Conservation (phyloP, 2,888 invertebrate genomes). For the Microchrysa polita region DNA sequence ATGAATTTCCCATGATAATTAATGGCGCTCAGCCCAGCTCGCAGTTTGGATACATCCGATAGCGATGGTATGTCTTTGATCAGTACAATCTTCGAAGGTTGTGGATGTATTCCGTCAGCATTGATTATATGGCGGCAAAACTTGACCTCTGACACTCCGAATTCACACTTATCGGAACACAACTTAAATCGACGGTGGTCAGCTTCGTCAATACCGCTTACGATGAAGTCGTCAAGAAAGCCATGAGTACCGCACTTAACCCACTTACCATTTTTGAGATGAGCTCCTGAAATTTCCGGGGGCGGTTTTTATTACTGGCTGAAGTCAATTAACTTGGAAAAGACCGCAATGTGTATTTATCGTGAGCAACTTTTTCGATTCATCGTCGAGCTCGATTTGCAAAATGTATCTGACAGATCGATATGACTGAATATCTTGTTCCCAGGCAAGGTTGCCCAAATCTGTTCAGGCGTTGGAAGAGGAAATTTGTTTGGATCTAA, state of each 20-base stretch:
- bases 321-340: background rate
- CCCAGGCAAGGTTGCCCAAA: background rate
- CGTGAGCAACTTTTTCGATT: background rate
- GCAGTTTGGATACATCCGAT: conserved; percentile 6
- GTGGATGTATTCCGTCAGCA: conserved; percentile 13
- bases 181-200: conserved; percentile 12
- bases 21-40: conserved; percentile 28
- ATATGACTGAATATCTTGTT: background rate
- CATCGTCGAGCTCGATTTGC: background rate
- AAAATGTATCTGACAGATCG: conserved; percentile 12
- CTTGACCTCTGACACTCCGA: conserved; percentile 19
- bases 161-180: conserved; percentile 25
- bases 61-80: conserved; percentile 26
- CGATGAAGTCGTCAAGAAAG: background rate
- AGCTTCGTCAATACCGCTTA: background rate
- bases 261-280: conserved; percentile 27
- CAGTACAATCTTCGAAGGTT: conserved; percentile 9
- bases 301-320: conserved; percentile 35
- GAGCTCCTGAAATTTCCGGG: conserved; percentile 20
- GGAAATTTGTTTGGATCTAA: conserved; percentile 10
- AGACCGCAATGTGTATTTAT: conserved; percentile 6
- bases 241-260: background rate
- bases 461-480: conserved; percentile 14
- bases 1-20: conserved; percentile 30
- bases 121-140: conserved; percentile 35